A percentile compares a stretch with the other conserved stretches of the same genome.
These are phyloP conservation scores for Entelurus aequoreus DNA, from an alignment of 2,113 vertebrate genomes.

Conservation along the genomic window DNA sequence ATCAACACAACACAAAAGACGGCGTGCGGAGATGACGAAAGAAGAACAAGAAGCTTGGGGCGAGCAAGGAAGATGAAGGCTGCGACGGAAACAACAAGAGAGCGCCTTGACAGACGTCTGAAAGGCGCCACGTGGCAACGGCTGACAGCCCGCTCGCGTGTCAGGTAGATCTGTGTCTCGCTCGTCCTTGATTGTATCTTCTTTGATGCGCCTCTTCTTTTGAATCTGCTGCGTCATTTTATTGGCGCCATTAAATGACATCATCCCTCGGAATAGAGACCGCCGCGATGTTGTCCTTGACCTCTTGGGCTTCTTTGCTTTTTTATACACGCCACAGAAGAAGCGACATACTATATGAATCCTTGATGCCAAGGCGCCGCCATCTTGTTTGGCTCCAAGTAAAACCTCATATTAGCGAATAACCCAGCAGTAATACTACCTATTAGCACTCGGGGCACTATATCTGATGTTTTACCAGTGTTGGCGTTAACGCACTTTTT, in stretches of 20 bases:
- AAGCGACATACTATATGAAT: conserved; percentile 13
- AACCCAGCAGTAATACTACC: no score
- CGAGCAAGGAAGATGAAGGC: conserved; percentile 26
- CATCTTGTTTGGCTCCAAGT: conserved; percentile 10
- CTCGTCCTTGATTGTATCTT: conserved; percentile 9
- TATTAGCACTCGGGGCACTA: no score
- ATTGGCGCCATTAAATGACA: conserved; percentile 18
- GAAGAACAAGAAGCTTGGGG: background rate
- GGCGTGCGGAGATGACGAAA: background rate
- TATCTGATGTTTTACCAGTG: no score
- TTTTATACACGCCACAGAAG: conserved; percentile 10
- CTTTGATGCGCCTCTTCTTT: conserved; percentile 9
- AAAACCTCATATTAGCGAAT: no score
- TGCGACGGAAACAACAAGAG: conserved; percentile 19
- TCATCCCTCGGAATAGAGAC: background rate
- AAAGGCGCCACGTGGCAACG: conserved; percentile 16
- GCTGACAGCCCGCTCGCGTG: no score
- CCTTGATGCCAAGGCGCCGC: conserved; percentile 7
- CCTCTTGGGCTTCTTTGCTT: conserved; percentile 13
- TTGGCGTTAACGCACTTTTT: no score
- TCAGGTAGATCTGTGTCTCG: background rate
- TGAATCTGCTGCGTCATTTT: conserved; percentile 18
- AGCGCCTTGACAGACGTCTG: conserved; percentile 21
- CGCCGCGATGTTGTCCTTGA: conserved; percentile 21
- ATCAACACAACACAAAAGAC: no score